These are phyloP conservation scores for Passer domesticus DNA, from an alignment of 2,113 vertebrate species.

Conservation along the genomic window DNA sequence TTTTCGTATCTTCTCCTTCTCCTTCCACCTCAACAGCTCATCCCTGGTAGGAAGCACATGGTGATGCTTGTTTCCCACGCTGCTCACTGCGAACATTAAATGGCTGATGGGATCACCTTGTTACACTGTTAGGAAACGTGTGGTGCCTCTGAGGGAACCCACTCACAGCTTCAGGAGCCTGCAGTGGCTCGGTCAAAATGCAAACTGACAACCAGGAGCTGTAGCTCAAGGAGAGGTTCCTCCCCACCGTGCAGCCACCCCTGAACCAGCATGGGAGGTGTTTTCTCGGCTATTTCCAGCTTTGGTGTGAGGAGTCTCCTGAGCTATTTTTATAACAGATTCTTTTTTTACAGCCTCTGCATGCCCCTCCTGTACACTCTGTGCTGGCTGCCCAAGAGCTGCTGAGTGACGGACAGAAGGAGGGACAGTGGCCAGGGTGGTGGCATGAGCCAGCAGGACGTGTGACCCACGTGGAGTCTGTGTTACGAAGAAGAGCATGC, in stretches of 20 bases:
- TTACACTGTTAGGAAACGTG: not conserved
- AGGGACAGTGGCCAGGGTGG: not conserved
- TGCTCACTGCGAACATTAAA: rapidly evolving
- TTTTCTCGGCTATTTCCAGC: slow-evolving; percentile 63
- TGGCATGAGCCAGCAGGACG: slow-evolving; percentile 44
- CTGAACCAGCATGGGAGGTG: not conserved
- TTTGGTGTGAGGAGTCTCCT: slow-evolving; percentile 45
- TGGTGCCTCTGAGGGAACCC: not conserved
- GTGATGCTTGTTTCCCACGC: not conserved
- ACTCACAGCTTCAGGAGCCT: not conserved
- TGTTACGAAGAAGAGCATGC: slow-evolving; percentile 21
- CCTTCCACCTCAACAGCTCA: not conserved
- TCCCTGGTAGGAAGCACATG: not conserved
- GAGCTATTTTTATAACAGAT: slow-evolving; percentile 30
- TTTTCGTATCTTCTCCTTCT: not conserved
- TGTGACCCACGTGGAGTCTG: slow-evolving; percentile 62
- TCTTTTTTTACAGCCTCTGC: not conserved
- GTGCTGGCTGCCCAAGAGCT: slow-evolving; percentile 24
- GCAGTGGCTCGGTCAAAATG: not conserved
- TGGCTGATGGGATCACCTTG: slow-evolving; percentile 19
- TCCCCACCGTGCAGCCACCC: not conserved
- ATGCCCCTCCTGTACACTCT: slow-evolving; percentile 1
- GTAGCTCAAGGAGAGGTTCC: not conserved
- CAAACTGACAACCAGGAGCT: not conserved
- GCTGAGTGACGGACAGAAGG: slow-evolving; percentile 3